These are phyloP conservation scores for Chauna torquata DNA, from an alignment of 2,113 vertebrate species.

Conservation along the genomic window DNA sequence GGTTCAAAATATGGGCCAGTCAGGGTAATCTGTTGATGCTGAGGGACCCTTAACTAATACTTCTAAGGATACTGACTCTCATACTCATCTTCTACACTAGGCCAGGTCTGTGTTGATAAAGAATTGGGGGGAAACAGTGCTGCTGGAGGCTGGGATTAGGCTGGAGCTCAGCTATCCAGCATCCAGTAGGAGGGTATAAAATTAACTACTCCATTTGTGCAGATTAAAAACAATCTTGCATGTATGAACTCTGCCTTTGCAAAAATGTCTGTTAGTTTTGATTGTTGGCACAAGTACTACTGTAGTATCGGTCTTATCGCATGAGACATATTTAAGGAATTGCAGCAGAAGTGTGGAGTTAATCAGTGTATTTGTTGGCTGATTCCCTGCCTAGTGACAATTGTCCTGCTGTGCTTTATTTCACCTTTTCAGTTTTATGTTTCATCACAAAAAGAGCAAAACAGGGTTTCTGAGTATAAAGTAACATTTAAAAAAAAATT, in stretches of 20 bases:
- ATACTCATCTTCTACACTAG: neutral
- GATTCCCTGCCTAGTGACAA: neutral
- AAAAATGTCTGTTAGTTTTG: conserved; percentile 1
- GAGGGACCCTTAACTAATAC: neutral
- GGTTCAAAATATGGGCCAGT: neutral
- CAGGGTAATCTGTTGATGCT: neutral
- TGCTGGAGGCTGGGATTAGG: neutral
- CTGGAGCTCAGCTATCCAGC: neutral
- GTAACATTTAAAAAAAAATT: neutral
- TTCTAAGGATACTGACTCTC: neutral
- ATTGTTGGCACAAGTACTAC: neutral
- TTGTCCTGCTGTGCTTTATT: neutral
- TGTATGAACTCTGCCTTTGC: conserved; percentile 18
- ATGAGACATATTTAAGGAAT: neutral
- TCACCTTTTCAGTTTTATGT: neutral
- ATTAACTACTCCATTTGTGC: conserved; percentile 9
- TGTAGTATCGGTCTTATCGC: neutral
- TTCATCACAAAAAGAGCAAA: neutral
- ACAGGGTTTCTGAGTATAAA: neutral
- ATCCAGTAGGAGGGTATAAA: conserved; percentile 13
- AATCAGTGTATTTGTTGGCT: conserved; percentile 9
- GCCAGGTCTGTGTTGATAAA: neutral
- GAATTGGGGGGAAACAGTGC: neutral
- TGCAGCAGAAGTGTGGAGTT: conserved; percentile 25
- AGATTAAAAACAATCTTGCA: neutral